Evolutionary conservation across 2,888 invertebrate species (phyloP), one percentile per base, ranked within the genome.

Genomic region (Adelognathus sp.): DNA sequence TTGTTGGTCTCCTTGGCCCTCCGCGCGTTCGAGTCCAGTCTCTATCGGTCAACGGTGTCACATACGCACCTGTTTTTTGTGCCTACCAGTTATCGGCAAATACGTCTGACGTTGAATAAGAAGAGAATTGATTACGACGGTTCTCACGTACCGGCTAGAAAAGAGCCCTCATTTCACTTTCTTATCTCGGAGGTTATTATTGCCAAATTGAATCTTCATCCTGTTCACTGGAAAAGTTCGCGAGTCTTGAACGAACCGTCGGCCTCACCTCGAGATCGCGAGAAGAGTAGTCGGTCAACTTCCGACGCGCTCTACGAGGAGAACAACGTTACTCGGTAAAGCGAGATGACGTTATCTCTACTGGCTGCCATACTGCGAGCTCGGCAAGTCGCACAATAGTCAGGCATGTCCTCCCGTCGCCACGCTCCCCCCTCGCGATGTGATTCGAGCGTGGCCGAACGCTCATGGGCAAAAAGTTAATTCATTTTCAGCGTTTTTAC

Each of bases 401-500:
- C 46, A 54, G 9, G 21, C n/a, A n/a, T n/a, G 33, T 21, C 52
- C 63, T 41, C 39, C 44, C 21, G n/a, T 64, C 64, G 16, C 52
- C 67, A 31, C 61, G 39, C 56, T 78, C 76, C 80, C 76, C 80
- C 74, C 77, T 82, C 83, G 82, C 83, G 85, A 84, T 86, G 84
- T 83, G 86, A 83, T 83, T 88, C 81, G 79, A 86, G 82, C 83
- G 82, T 82, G 79, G 82, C 81, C 81, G 82, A 67, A 52, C 79
- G 81, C 75, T 80, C 52, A 70, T 60, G 41, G 64, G 81, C 86
- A 89, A 90, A 89, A 90, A 89, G 89, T 90, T 89, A 88, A 90
- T 89, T 89, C 87, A 88, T 89, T 88, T 88, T 87, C 88, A 84
- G 84, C 83, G 84, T 89, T 89, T 88, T 88, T 89, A 88, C 86